A percentile compares a stretch with the other conserved stretches of the same genome.
These are phyloP conservation scores for Archegozetes longisetosus DNA, from an alignment of 1,140 invertebrate species.

Conservation along the genomic window DNA sequence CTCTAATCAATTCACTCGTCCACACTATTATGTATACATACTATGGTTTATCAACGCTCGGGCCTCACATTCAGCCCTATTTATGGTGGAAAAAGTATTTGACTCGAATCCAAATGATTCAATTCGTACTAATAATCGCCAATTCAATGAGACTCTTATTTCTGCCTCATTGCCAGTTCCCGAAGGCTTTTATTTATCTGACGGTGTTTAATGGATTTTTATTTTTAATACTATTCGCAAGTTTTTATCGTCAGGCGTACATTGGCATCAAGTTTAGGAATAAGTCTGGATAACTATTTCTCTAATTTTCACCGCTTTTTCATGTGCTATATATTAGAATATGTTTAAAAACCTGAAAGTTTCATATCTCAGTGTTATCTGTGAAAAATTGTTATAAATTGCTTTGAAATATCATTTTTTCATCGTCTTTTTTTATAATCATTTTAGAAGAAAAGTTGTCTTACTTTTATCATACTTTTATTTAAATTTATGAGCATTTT, in stretches of 20 bases:
- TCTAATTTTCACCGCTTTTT: too few species aligned
- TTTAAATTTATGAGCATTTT: too few species aligned
- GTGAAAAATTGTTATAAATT: too few species aligned
- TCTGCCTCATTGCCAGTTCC: conserved; percentile 2
- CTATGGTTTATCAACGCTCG: conserved; percentile 37
- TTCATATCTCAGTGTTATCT: too few species aligned
- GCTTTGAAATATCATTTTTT: too few species aligned
- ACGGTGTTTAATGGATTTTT: conserved; percentile 10
- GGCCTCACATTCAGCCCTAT: conserved; percentile 35
- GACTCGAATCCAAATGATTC: conserved; percentile 37
- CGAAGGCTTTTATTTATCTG: conserved; percentile 12
- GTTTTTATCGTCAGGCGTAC: conserved; percentile 8
- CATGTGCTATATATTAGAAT: too few species aligned
- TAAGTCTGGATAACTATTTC: neutral
- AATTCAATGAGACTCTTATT: neutral
- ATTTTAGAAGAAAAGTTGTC: too few species aligned
- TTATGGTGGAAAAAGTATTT: conserved; percentile 43
- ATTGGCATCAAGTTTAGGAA: neutral
- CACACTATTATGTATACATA: conserved; percentile 43
- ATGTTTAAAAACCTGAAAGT: too few species aligned
- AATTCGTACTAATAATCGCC: conserved; percentile 7
- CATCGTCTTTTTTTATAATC: too few species aligned
- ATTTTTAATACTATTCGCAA: conserved; percentile 8
- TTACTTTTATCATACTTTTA: too few species aligned
- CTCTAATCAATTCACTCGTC: conserved; percentile 65